Conservation (phyloP, 2,888 invertebrate species). For the Oscheius myriophilus region DNA sequence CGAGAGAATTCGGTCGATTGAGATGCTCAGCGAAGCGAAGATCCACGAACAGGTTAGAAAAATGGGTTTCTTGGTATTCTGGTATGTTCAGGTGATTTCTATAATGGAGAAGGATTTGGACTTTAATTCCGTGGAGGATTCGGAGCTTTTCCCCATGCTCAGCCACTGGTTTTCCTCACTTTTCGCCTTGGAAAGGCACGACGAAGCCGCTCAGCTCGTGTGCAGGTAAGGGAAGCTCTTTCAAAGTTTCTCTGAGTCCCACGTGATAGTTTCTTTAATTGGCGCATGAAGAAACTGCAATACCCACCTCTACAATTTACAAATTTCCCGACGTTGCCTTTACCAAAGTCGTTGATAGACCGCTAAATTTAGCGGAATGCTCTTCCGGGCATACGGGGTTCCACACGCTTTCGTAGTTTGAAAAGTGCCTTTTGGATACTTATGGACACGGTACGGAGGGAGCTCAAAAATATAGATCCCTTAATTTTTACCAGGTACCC, state of each 20-base stretch:
- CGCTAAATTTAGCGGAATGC: too few species aligned
- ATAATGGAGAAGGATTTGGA: conserved; percentile 41
- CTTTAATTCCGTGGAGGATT: conserved; percentile 25
- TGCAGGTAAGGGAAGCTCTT: conserved; percentile 2
- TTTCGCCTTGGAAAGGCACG: conserved; percentile 2
- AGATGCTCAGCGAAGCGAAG: conserved; percentile 23
- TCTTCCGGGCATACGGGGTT: too few species aligned
- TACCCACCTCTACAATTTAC: too few species aligned
- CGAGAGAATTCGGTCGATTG: conserved; percentile 32
- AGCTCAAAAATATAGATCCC: too few species aligned
- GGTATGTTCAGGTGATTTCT: conserved; percentile 25
- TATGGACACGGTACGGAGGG: too few species aligned
- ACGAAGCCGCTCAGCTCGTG: conserved; percentile 15
- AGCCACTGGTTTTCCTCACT: conserved; percentile 35
- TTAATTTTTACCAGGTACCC: too few species aligned
- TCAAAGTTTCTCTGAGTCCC: background rate
- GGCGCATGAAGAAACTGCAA: too few species aligned
- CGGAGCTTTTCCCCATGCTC: conserved; percentile 35
- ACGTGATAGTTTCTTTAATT: too few species aligned
- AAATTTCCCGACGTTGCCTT: too few species aligned
- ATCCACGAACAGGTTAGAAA: conserved; percentile 23
- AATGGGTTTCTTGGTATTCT: background rate
- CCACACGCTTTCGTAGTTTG: too few species aligned
- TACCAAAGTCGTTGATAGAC: too few species aligned
- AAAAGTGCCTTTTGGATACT: too few species aligned